Evolutionary conservation across 1,140 invertebrate species (phyloP).

Genomic region (Triops cancriformis): DNA sequence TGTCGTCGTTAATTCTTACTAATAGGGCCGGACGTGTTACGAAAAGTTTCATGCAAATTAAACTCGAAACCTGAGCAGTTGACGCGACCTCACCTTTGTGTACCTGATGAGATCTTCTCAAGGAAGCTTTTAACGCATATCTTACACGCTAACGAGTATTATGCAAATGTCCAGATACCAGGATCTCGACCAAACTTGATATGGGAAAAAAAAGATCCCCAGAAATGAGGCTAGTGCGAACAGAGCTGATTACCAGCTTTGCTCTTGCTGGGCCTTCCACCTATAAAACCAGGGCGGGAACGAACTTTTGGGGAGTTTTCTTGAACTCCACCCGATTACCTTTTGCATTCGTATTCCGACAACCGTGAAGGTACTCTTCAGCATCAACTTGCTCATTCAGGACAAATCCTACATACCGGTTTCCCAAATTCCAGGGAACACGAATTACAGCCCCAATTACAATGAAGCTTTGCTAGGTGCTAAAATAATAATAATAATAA

Average conservation of each 20-base stretch:
- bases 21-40: background rate
- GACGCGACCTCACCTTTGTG: background rate
- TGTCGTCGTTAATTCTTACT: background rate
- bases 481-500: no score
- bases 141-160: conserved; percentile 10
- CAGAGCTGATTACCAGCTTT: background rate
- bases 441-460: background rate
- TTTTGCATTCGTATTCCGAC: background rate
- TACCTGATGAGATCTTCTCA: background rate
- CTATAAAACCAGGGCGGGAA: conserved; percentile 9
- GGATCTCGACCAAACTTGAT: background rate
- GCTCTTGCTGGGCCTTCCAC: background rate
- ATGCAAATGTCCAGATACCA: background rate
- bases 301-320: background rate
- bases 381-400: background rate
- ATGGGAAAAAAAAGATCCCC: background rate
- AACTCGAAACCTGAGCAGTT: background rate
- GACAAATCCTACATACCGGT: background rate
- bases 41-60: conserved; percentile 2
- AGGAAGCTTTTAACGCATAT: background rate
- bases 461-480: background rate
- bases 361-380: background rate
- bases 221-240: background rate
- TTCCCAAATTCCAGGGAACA: background rate
- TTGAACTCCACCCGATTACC: background rate